Base-by-base conservation (phyloP, 2,888 invertebrate species). In the Drosophila picticornis region DNA sequence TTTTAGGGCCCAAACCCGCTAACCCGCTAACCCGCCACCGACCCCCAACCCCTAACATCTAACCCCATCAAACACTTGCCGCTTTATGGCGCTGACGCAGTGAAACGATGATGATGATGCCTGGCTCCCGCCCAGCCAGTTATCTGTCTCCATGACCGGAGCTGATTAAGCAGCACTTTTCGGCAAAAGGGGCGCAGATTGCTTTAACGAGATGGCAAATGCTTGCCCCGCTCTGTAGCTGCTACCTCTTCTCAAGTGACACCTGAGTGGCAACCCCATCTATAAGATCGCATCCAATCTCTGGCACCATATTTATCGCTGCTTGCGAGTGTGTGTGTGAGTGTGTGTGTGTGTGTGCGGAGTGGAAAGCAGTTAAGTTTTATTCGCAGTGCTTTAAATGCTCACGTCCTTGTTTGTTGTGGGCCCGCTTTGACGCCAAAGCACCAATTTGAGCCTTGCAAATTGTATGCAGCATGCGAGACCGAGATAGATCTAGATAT, bases 331-430 rank as follows among this genome's bases (percentile, higher is more conserved):
- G 57, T 62, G 31, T 61, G 63, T 34, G 34, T 56, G 53, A 11
- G 48, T 65, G 50, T 65, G 38, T 61, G 34, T 60, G 60, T 3
- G 27, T 66, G 57, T 62, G 36, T 58, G 63, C 22, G 27, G 25
- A 13, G 32, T 34, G 40, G 27, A 68, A 66, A 69, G 69, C 83
- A 90, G 90, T 86, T 77, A 85, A 83, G 86, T 85, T 90, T 90
- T 85, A 85, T 85, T 88, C 43, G 53, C 70, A 63, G 74, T 67
- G 74, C 81, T 80, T 88, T 88, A 85, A 90, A 90, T 82, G 90
- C 83, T 88, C 86, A 77, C 90, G 86, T 80, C 56, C 56, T 16
- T 82, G 70, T 81, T 82, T 72, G 79, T 62, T 38, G 55, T 38
- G 27, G 60, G 6, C 40, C 60, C 51, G 55, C 63, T 67, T 65